Base-by-base conservation (phyloP, 1,140 invertebrate species). In the Homalodisca vitripennis region DNA sequence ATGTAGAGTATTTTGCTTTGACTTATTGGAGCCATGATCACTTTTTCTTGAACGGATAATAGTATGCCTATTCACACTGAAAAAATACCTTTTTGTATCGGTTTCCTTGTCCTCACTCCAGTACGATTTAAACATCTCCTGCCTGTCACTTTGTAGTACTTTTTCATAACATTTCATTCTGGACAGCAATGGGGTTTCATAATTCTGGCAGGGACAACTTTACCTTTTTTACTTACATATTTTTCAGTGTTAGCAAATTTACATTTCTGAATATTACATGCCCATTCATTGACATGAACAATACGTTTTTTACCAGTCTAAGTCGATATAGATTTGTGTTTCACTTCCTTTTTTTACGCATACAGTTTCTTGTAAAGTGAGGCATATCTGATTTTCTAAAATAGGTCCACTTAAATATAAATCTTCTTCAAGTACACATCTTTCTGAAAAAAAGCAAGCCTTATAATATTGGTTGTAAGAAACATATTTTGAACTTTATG, bases 21-120 rank as follows among this genome's bases (percentile, higher is more conserved):
- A 32, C 26, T 62, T 68, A 62, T 3, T 57, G 1, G 65, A 67
- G 47, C 17, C 29, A 31, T 12, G 1, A 30, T 67, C 48, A 14
- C 22, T 67, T 55, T 67, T 67, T 34, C 66, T 67, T 27, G 66
- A 67, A 14, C 14, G 24, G 10, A 12, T 20, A 55, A 41, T 41
- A 10, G 14, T 10, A 14, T 10, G 3, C 10, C 17, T 55, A 2
- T 67, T 48, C 13, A 67, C 1, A 55, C 66, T 53, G 14, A 67
- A 29, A 55, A 67, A 67, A 24, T 67, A 48, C 24, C 47, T 48
- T 55, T 67, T 67, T 17, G 34, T 10, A 17, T 62, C 27, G 29
- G 13, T 27, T 26, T 10, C 12, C 6, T 29, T 62, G 24, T 62
- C 27, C 27, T 30, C 27, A 20, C 20, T 2, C 57, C 57, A 62